Evolutionary conservation across 2,113 vertebrate genomes (phyloP), one percentile per base, ranked within the genome.

Genomic region (human (Homo sapiens)): DNA sequence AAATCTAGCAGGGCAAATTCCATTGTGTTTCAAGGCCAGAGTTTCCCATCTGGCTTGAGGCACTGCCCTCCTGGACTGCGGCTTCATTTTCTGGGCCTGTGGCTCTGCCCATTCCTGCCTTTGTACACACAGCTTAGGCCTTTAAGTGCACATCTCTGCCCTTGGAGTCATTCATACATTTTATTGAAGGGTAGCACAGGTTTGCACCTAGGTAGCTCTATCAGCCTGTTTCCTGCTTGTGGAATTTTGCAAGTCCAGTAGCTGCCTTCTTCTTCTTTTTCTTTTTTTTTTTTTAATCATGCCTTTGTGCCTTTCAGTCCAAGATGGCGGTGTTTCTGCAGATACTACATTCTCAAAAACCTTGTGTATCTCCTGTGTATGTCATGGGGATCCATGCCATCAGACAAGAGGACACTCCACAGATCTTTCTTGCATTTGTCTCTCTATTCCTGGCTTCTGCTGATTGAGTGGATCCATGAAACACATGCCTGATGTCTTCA

Each of bases 191-290:
- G 16, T 61, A 43, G 38, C 20, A 61, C 14, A 61, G 20, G 20
- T 55, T 81, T 81, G 20, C 20, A n/a, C 14, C n/a, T 30, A 8
- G 40, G 23, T 61, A 82, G n/a, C 13, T 38, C 52, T 82, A 5
- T 61, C 52, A 59, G 38, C 25, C n/a, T 59, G 13, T 83, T 43
- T 59, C 55, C 38, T 59, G 13, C 73, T 45, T 76, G 13, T 16
- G 45, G 40, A 76, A 30, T 76, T 76, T 73, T 76, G 73, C 6
- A 30, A 45, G 73, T 45, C 40, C 38, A 55, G 32, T 20, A 80
- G 20, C 10, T 1, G 0, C 11, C 5, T 1, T 1, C 27, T 30
- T 2, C 61, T 30, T 13, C 27, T 4, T 38, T 38, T 14, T 30
- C 25, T 10, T 18, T n/a, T 10, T 57, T 38, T 57, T 20, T 59